phyloP scores from a whole-genome alignment of 2,797 vertebrate species.

The Telmatherina bonti region DNA sequence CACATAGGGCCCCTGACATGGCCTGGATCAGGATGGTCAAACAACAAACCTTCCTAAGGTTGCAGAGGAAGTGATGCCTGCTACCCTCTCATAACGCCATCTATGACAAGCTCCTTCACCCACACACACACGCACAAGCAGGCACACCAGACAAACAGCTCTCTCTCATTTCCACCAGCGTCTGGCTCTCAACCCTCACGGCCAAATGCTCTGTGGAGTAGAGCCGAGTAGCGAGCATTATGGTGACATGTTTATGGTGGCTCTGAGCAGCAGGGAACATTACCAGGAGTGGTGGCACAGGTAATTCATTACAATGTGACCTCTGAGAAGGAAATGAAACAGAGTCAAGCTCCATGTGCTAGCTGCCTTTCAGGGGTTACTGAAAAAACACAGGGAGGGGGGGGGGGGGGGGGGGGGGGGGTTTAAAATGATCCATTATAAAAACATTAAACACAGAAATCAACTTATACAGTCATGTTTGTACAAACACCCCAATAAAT shows the following conservation, averaged over 20 bases:
- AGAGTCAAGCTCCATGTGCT: constrained; percentile 70
- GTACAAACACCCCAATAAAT: constrained; percentile 19
- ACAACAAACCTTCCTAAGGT: constrained; percentile 90
- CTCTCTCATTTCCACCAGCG: constrained; percentile 65
- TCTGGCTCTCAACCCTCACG: constrained; percentile 66
- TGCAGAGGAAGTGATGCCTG: constrained; percentile 90
- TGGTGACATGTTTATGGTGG: constrained; percentile 97
- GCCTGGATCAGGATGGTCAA: constrained; percentile 75
- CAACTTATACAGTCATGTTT: constrained; percentile 17
- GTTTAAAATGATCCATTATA: constrained; percentile 51
- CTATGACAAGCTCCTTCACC: constrained; percentile 23
- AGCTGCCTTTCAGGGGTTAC: constrained; percentile 58
- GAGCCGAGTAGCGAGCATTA: constrained; percentile 94
- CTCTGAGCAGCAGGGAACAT: constrained; percentile 88
- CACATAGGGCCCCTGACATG: constrained; percentile 41
- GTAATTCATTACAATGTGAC: constrained; percentile 92
- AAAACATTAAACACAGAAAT: constrained; percentile 32
- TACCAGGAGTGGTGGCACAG: constrained; percentile 91
- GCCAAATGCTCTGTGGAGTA: constrained; percentile 83
- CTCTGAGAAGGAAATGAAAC: constrained; percentile 83
- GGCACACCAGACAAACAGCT: constrained; percentile 48
- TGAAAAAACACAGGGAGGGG: constrained; percentile 40
- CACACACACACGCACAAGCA: constrained; percentile 24
- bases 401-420: constrained; percentile 16
- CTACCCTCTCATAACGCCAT: constrained; percentile 73